phyloP scores from a whole-genome alignment of 1,140 invertebrate species.

The Bombus terrestris region DNA sequence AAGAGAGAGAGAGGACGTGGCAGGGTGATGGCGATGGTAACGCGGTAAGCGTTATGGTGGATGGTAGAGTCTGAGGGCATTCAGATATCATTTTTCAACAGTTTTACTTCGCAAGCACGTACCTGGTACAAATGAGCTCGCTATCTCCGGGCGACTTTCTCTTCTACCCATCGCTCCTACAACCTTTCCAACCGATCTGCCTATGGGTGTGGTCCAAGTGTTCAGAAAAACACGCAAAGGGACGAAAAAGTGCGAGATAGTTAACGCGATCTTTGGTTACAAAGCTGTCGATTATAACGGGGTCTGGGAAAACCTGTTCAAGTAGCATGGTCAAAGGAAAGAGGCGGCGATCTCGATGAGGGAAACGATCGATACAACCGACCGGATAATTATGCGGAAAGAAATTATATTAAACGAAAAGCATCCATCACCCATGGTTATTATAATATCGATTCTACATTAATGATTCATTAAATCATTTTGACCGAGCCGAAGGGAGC shows the following conservation, averaged over 20 bases:
- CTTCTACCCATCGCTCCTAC: slow-evolving; percentile 9
- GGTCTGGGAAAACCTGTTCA: slow-evolving; percentile 21
- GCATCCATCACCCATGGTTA: slow-evolving; percentile 44
- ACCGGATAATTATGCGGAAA: slow-evolving; percentile 50
- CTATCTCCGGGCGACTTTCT: slow-evolving; percentile 63
- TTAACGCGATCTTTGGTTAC: slow-evolving; percentile 5
- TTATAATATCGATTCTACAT: slow-evolving; percentile 56
- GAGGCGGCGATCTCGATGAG: not conserved
- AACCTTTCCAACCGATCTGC: slow-evolving; percentile 40
- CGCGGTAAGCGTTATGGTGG: slow-evolving; percentile 49
- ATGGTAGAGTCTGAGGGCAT: slow-evolving; percentile 50
- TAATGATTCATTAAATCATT: slow-evolving; percentile 54
- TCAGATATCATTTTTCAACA: slow-evolving; percentile 77
- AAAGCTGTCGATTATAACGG: slow-evolving; percentile 13
- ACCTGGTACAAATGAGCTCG: slow-evolving; percentile 71
- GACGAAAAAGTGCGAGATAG: slow-evolving; percentile 11
- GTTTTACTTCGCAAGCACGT: slow-evolving; percentile 71
- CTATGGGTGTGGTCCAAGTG: slow-evolving; percentile 48
- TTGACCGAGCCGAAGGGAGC: slow-evolving; percentile 36
- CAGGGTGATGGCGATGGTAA: slow-evolving; percentile 43
- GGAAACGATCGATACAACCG: slow-evolving; percentile 30
- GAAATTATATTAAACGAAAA: slow-evolving; percentile 53
- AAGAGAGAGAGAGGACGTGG: slow-evolving; percentile 7
- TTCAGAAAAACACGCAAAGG: slow-evolving; percentile 27
- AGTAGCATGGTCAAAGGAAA: not conserved